Evolutionary conservation across 2,113 vertebrate genomes (phyloP), one percentile per base, ranked within the genome.

Genomic region (Dascyllus trimaculatus): DNA sequence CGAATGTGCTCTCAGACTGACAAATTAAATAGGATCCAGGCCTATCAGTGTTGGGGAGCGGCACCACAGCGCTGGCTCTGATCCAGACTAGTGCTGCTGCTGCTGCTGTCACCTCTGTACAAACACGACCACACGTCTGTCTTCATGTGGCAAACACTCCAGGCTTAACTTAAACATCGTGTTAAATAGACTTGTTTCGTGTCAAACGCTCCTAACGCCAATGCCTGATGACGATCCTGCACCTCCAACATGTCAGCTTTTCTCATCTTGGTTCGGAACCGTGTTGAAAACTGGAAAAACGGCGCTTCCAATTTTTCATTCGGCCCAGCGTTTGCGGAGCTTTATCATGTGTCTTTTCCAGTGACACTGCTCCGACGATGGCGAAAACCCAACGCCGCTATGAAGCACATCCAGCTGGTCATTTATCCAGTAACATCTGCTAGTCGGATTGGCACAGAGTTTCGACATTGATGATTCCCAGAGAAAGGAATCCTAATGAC

Each of bases 11-110:
- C 65, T 46, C 19, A 32, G 24, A 57, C 48, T 52, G n/a, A 82
- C 62, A 78, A 15, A 71, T 66, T 24, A 62, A 84, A 58, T 17
- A 38, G 49, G 35, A 73, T 53, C 58, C 22, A 53, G 63, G 62
- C 52, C 25, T 24, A 29, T 76, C 72, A 46, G 71, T 58, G 77
- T 45, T 49, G 52, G 61, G 49, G 51, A 76, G 71, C 32, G 1
- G n/a, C 32, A 49, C 38, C 2, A 15, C n/a, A 26, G 4, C 35
- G 2, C 48, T 71, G 43, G 35, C 63, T 70, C 22, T 9, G 29
- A 0, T 18, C 32, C 46, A 24, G 14, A 51, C 8, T 32, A 63
- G 25, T 22, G 8, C 58, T 54, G 64, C 60, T 19, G 78, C 35
- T 26, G 11, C 57, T 54, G 64, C 60, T n/a, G 78, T 64, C 58